These are phyloP conservation scores for Thaumetopoea pityocampa DNA, from an alignment of 1,140 invertebrate species.

Conservation along the genomic window DNA sequence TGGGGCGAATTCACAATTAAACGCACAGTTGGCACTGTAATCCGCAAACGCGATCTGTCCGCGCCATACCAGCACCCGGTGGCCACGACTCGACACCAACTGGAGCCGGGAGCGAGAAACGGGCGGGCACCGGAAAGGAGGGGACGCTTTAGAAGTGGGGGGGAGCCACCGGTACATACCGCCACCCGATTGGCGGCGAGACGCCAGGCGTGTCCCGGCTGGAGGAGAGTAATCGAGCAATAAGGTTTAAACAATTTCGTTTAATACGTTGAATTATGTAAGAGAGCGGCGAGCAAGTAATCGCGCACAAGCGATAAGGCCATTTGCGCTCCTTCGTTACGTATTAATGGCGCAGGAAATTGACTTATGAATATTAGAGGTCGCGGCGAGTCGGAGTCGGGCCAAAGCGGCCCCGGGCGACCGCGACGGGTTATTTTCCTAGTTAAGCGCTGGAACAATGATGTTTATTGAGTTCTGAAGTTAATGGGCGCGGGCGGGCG, in stretches of 20 bases:
- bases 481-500: constrained; percentile 58
- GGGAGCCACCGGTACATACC: constrained; percentile 23
- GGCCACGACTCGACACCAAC: constrained; percentile 33
- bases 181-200: constrained; percentile 51
- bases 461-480: constrained; percentile 68
- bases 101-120: constrained; percentile 35
- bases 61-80: constrained; percentile 37
- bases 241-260: constrained; percentile 76
- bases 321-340: constrained; percentile 75
- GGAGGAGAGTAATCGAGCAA: constrained; percentile 73
- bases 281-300: constrained; percentile 73
- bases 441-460: constrained; percentile 69
- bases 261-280: constrained; percentile 77
- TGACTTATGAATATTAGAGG: constrained; percentile 76
- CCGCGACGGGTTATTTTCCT: constrained; percentile 58
- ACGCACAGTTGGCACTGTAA: constrained; percentile 32
- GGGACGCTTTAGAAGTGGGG: constrained; percentile 30
- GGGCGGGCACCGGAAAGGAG: constrained; percentile 36
- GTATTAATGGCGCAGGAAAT: constrained; percentile 75
- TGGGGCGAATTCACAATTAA: too few species aligned
- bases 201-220: constrained; percentile 63
- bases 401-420: constrained; percentile 64
- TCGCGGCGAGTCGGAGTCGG: constrained; percentile 55
- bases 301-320: constrained; percentile 75
- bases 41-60: constrained; percentile 36